phyloP scores from a whole-genome alignment of 2,797 vertebrate genomes.

The Euthynnus affinis region DNA sequence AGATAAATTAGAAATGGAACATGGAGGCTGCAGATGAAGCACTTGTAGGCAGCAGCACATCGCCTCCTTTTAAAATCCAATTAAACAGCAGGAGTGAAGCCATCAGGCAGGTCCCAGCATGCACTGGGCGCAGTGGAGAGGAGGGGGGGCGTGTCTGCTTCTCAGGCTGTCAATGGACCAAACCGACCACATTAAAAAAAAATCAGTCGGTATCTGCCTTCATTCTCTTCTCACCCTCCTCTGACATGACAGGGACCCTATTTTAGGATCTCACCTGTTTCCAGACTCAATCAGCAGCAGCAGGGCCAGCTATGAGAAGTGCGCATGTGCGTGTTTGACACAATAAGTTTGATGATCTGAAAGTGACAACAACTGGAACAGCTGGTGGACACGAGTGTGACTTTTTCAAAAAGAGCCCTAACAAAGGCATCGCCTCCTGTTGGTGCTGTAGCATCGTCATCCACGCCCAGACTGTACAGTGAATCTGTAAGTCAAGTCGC shows the following conservation, averaged over 20 bases:
- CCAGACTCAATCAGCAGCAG: constrained; percentile 22
- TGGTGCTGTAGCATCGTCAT: constrained; percentile 67
- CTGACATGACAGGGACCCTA: constrained; percentile 23
- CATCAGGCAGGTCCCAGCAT: constrained; percentile 57
- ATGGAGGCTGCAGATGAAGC: not conserved
- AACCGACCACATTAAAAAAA: constrained; percentile 24
- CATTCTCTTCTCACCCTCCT: constrained; percentile 35
- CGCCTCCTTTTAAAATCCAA: constrained; percentile 29
- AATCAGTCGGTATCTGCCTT: not conserved
- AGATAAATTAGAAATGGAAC: not conserved
- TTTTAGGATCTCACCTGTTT: constrained; percentile 57
- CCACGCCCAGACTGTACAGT: constrained; percentile 77
- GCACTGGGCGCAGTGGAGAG: constrained; percentile 35
- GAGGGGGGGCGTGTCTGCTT: constrained; percentile 39
- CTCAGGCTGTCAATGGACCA: constrained; percentile 55
- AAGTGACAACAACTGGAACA: constrained; percentile 1
- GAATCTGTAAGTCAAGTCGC: constrained; percentile 5
- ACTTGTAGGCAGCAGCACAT: constrained; percentile 29
- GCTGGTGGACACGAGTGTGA: constrained; percentile 18
- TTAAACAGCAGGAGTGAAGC: constrained; percentile 31
- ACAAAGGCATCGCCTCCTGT: constrained; percentile 69
- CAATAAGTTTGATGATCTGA: constrained; percentile 10
- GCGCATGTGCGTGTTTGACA: constrained; percentile 42
- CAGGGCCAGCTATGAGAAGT: not conserved
- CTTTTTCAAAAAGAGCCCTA: constrained; percentile 52